Percentiles rank a stretch among this genome's conserved stretches.
Evolutionary conservation across 1,140 invertebrate genomes (phyloP).

Genomic region (Steinernema feltiae): DNA sequence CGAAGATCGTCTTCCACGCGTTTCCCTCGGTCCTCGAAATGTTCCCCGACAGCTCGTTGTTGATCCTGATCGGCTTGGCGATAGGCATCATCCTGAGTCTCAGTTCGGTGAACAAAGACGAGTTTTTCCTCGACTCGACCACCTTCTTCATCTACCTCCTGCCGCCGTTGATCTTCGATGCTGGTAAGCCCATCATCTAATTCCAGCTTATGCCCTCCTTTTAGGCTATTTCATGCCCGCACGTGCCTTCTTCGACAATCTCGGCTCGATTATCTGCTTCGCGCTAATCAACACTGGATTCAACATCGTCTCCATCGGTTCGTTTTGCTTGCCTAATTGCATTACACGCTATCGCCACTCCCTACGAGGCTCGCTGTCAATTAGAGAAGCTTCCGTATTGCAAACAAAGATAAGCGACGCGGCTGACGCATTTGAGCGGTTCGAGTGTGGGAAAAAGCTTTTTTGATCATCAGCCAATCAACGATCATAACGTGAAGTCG

Average conservation of each 20-base stretch:
- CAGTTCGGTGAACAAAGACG: conserved; percentile 26
- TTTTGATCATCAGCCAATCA: too few species aligned
- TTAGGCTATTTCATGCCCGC: conserved; percentile 89
- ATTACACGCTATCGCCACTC: not conserved
- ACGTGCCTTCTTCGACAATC: conserved; percentile 85
- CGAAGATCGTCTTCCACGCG: conserved; percentile 39
- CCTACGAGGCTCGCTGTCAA: conserved; percentile 19
- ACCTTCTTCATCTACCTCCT: conserved; percentile 52
- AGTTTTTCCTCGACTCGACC: conserved; percentile 41
- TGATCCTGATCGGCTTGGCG: conserved; percentile 38
- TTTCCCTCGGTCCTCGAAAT: conserved; percentile 34
- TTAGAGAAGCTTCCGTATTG: not conserved
- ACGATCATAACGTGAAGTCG: too few species aligned
- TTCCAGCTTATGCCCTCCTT: not conserved
- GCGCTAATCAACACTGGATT: conserved; percentile 71
- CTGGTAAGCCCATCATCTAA: conserved; percentile 61
- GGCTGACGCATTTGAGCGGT: too few species aligned
- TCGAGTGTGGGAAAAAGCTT: too few species aligned
- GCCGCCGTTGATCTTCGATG: conserved; percentile 60
- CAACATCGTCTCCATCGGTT: conserved; percentile 53
- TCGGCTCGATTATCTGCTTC: conserved; percentile 88
- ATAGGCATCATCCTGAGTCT: conserved; percentile 39
- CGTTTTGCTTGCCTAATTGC: not conserved
- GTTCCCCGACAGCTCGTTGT: conserved; percentile 36
- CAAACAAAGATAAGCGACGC: too few species aligned